Evolutionary conservation across 2,797 vertebrate genomes (phyloP).

Genomic region (Myotis findleyi): DNA sequence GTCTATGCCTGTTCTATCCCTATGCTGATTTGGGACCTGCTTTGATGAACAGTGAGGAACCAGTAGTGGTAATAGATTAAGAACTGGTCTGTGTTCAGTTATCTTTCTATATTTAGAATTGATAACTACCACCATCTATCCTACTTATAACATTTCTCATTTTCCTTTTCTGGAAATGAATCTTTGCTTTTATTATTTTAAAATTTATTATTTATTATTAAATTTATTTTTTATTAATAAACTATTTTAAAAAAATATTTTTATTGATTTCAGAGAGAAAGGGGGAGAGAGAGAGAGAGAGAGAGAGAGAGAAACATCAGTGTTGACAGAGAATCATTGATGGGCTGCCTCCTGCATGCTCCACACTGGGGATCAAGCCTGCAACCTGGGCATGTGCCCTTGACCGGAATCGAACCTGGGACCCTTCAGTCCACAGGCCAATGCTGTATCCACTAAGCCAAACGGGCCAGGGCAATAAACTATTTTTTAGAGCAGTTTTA

Average conservation of each 20-base stretch:
- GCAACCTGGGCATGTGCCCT: no score
- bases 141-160: not conserved
- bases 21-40: not conserved
- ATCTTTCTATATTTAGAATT: not conserved
- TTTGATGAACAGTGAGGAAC: not conserved
- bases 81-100: not conserved
- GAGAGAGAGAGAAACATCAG: no score
- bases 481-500: no score
- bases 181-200: conserved; percentile 29
- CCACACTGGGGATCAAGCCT: no score
- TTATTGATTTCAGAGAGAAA: no score
- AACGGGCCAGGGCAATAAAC: not conserved
- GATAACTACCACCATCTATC: not conserved
- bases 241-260: no score
- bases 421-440: no score
- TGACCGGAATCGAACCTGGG: no score
- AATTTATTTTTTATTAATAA: not conserved
- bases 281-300: no score
- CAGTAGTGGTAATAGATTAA: not conserved
- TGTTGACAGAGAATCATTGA: no score
- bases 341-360: no score
- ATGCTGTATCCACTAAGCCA: no score
- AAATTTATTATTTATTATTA: not conserved
- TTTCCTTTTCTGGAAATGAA: conserved; percentile 45
- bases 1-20: not conserved